Evolutionary conservation across 2,888 invertebrate genomes (phyloP).

Genomic region (Spilosoma lubricipeda): DNA sequence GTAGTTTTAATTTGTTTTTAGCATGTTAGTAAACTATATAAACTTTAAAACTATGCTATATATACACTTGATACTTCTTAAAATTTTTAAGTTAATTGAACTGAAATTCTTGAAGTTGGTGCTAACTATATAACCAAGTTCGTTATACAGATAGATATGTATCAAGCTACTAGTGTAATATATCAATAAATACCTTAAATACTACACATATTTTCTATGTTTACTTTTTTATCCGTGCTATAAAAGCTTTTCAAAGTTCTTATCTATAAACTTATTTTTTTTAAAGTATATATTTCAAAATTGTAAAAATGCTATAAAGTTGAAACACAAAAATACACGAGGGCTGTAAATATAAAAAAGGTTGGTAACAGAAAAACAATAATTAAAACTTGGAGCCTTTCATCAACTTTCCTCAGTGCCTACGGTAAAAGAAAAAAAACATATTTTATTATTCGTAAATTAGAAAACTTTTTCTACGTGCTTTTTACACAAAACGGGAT

Average conservation of each 20-base stretch:
- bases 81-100: neutral
- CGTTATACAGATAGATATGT: neutral
- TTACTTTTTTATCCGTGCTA: neutral
- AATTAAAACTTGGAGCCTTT: constrained; percentile 78
- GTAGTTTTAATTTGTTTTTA: too few species aligned
- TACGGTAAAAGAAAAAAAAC: constrained; percentile 74
- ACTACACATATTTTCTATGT: neutral
- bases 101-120: too few species aligned
- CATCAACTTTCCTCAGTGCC: constrained; percentile 74
- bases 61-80: neutral
- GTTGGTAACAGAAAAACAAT: constrained; percentile 75
- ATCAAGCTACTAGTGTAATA: neutral
- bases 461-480: constrained; percentile 78
- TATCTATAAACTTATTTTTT: constrained; percentile 14
- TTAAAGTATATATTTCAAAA: constrained; percentile 35
- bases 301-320: constrained; percentile 44
- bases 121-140: neutral
- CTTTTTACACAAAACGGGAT: constrained; percentile 62
- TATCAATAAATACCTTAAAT: neutral
- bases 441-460: constrained; percentile 81
- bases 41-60: too few species aligned
- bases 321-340: constrained; percentile 63
- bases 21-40: too few species aligned
- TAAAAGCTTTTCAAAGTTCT: neutral
- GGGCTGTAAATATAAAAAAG: constrained; percentile 71